Percentiles rank a stretch among this genome's conserved stretches.
Conservation (phyloP, 1,140 invertebrate genomes). For the Dendroctonus ponderosae region DNA sequence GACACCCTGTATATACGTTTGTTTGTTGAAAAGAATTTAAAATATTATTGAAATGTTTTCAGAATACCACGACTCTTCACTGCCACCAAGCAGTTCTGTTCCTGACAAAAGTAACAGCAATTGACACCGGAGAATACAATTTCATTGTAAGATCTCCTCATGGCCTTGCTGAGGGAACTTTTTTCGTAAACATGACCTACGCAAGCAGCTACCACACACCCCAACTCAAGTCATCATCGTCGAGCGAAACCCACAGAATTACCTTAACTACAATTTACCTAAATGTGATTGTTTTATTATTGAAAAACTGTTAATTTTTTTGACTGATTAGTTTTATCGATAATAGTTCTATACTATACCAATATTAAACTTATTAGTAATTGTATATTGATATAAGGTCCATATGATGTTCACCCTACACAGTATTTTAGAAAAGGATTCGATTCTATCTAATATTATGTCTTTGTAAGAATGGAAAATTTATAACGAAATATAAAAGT, state of each 20-base stretch:
- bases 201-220: conserved; percentile 49
- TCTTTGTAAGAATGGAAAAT: conserved; percentile 6
- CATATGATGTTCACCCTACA: conserved; percentile 11
- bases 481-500: conserved; percentile 28
- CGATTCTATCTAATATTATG: conserved; percentile 1
- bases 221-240: conserved; percentile 29
- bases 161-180: conserved; percentile 55
- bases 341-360: conserved; percentile 2
- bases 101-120: conserved; percentile 51
- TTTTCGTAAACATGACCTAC: conserved; percentile 58
- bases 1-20: no score
- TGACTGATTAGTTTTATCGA: conserved; percentile 32
- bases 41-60: conserved; percentile 21
- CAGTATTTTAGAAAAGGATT: not conserved
- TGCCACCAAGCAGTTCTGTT: conserved; percentile 56
- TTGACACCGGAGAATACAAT: conserved; percentile 56
- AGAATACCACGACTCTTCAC: conserved; percentile 52
- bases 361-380: conserved; percentile 8
- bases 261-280: conserved; percentile 41
- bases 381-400: conserved; percentile 9
- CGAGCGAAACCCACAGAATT: conserved; percentile 25
- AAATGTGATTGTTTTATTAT: conserved; percentile 47
- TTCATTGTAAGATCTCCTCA: conserved; percentile 56
- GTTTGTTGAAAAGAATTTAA: no score
- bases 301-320: conserved; percentile 35